A percentile compares a stretch with the other conserved stretches of the same genome.
Conservation (phyloP, 2,797 vertebrate genomes). For the Psittacula derbiana region DNA sequence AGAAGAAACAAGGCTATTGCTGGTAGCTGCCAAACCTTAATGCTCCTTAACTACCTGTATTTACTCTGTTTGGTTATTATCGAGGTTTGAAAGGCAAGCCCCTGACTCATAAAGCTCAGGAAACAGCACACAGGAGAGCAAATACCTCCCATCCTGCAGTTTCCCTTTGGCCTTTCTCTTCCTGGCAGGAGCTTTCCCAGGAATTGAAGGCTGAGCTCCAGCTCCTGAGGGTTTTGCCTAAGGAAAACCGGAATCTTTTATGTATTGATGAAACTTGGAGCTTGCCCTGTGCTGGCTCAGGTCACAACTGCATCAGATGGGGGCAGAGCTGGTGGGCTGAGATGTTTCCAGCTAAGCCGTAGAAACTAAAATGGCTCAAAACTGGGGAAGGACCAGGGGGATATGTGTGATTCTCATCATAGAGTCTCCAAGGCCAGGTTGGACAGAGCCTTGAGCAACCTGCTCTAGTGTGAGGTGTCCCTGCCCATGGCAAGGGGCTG, state of each 20-base stretch:
- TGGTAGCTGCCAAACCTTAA: neutral
- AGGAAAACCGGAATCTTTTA: neutral
- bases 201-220: neutral
- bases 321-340: neutral
- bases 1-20: neutral
- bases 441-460: neutral
- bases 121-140: neutral
- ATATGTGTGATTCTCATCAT: accelerated
- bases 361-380: neutral
- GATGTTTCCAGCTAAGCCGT: neutral
- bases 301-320: accelerated
- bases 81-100: neutral
- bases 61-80: neutral
- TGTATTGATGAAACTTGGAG: neutral
- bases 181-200: neutral
- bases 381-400: neutral
- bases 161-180: neutral
- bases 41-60: neutral
- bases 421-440: neutral
- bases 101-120: neutral
- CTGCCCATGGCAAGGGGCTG: neutral
- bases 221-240: neutral
- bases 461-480: neutral
- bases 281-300: neutral
- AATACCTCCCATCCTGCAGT: neutral